phyloP scores from a whole-genome alignment of 2,113 vertebrate genomes.

The Pseudorectes ferrugineus region DNA sequence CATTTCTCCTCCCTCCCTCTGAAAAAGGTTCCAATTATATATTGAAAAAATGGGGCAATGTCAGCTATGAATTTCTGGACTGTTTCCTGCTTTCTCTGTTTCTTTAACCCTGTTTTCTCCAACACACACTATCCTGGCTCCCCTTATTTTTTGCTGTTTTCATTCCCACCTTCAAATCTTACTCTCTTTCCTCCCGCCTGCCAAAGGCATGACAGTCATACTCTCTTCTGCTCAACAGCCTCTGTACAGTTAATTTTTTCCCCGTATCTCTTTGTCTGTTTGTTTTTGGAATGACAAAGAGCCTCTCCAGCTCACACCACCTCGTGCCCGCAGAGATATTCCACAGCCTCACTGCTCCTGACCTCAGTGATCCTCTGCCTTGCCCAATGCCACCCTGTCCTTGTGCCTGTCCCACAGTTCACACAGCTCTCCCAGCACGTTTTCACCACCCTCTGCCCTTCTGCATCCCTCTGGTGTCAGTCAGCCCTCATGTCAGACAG shows the following conservation, averaged over 20 bases:
- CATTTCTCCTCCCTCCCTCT: background rate
- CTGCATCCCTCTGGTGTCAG: background rate
- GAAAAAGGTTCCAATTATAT: background rate
- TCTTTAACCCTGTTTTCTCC: background rate
- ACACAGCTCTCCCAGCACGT: background rate
- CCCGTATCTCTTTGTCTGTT: background rate
- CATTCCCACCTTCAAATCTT: background rate
- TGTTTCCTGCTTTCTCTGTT: background rate
- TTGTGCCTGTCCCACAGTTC: background rate
- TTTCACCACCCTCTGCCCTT: background rate
- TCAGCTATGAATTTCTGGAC: background rate
- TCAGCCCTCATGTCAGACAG: background rate
- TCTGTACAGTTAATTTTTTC: background rate
- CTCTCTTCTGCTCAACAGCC: background rate
- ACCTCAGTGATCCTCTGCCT: background rate
- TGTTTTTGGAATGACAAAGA: background rate
- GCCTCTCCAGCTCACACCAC: background rate
- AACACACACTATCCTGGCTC: background rate
- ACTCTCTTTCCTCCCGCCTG: background rate
- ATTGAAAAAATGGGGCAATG: background rate
- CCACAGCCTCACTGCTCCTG: background rate
- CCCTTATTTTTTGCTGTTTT: background rate
- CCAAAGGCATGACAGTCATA: background rate
- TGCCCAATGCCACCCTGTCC: background rate
- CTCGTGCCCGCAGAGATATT: background rate